Conservation (phyloP, 1,140 invertebrate species). For the Asobara japonica region DNA sequence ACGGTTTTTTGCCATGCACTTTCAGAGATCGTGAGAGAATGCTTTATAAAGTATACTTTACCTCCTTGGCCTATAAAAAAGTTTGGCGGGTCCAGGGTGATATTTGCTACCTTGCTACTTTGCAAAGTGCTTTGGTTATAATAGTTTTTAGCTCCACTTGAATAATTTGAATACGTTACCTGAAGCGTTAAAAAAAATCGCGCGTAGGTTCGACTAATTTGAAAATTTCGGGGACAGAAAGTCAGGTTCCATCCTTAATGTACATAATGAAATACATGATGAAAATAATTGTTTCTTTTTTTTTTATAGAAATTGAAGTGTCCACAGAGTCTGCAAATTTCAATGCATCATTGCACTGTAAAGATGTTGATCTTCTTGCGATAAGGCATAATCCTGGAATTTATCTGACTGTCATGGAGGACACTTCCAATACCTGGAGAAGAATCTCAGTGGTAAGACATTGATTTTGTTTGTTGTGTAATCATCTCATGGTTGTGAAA, state of each 20-base stretch:
- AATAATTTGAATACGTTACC: no score
- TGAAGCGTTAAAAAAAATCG: no score
- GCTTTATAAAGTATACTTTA: no score
- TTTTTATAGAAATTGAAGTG: not conserved
- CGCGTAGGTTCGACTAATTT: not conserved
- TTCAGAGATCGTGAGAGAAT: no score
- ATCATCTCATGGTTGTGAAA: not conserved
- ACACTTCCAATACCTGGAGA: slow-evolving; percentile 8
- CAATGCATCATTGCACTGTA: slow-evolving; percentile 46
- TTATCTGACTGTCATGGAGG: slow-evolving; percentile 46
- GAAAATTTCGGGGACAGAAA: not conserved
- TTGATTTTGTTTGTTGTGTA: not conserved
- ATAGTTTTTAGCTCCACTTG: no score
- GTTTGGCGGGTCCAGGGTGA: not conserved
- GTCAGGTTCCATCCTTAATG: no score
- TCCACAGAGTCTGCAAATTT: slow-evolving; percentile 31
- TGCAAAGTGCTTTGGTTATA: no score
- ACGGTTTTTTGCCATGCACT: no score
- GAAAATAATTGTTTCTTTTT: slow-evolving; percentile 1
- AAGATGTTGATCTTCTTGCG: slow-evolving; percentile 36
- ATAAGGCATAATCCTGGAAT: slow-evolving; percentile 47
- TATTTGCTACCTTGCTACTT: no score
- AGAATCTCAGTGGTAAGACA: slow-evolving; percentile 35
- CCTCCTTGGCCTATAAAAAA: not conserved
- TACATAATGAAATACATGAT: no score